Conservation (phyloP, 2,888 invertebrate genomes). For the Lissocephala sabroskyi region DNA sequence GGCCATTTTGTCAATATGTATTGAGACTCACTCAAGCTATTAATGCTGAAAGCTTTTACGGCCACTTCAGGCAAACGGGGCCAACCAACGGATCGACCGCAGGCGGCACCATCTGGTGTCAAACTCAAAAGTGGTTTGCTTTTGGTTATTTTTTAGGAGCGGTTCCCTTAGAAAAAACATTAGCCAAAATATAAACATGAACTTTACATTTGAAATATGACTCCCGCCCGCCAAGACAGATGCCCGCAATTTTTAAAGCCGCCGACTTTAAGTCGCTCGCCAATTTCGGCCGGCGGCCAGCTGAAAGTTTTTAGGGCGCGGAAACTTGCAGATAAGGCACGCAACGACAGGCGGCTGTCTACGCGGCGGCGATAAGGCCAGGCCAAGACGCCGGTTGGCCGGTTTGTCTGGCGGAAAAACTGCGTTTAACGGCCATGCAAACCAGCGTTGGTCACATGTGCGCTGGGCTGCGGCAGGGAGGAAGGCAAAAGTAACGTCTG, state of each 20-base stretch:
- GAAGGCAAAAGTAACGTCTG: slow-evolving; percentile 22
- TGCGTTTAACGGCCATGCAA: slow-evolving; percentile 46
- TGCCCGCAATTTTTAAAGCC: slow-evolving; percentile 6
- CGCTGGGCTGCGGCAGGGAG: background rate
- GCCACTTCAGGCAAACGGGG: slow-evolving; percentile 48
- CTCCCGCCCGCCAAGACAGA: too few species aligned
- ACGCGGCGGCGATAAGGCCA: slow-evolving; percentile 27
- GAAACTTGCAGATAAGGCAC: slow-evolving; percentile 54
- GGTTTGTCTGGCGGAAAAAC: slow-evolving; percentile 42
- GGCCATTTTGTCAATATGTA: slow-evolving; percentile 64
- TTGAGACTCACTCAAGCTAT: slow-evolving; percentile 66
- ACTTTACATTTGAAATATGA: slow-evolving; percentile 57
- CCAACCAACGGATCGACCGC: slow-evolving; percentile 30
- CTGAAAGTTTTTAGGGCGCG: slow-evolving; percentile 27
- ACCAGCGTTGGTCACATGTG: background rate
- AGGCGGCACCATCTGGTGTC: slow-evolving; percentile 66
- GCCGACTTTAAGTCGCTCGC: slow-evolving; percentile 18
- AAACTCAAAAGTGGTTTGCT: slow-evolving; percentile 68
- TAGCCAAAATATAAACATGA: slow-evolving; percentile 68
- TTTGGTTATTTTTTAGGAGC: slow-evolving; percentile 19
- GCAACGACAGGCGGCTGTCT: slow-evolving; percentile 52
- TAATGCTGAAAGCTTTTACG: slow-evolving; percentile 63
- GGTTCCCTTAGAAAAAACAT: slow-evolving; percentile 50
- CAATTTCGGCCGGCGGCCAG: too few species aligned
- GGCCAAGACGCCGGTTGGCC: background rate